Percentiles rank a stretch among this genome's conserved stretches.
Conservation (phyloP, 2,888 invertebrate genomes). For the Agriopis marginaria region DNA sequence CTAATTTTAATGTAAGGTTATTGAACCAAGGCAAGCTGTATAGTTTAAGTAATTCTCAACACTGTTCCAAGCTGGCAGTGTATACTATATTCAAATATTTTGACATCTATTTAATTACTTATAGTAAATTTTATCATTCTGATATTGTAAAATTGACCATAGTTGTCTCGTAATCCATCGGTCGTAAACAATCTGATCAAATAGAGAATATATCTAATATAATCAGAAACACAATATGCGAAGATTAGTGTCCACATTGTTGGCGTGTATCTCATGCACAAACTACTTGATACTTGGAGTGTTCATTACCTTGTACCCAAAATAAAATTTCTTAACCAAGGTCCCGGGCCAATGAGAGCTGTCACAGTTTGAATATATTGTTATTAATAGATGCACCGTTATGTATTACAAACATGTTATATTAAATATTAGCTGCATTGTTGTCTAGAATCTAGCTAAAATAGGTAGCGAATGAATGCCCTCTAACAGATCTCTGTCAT, state of each 20-base stretch:
- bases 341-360: slow-evolving; percentile 12
- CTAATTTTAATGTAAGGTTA: too few species aligned
- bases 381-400: slow-evolving; percentile 30
- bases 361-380: slow-evolving; percentile 38
- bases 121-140: background rate
- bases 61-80: background rate
- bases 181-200: too few species aligned
- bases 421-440: slow-evolving; percentile 24
- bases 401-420: slow-evolving; percentile 24
- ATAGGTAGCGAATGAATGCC: slow-evolving; percentile 45
- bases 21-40: too few species aligned
- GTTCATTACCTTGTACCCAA: slow-evolving; percentile 26
- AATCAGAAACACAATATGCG: too few species aligned
- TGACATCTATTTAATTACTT: background rate
- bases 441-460: slow-evolving; percentile 40
- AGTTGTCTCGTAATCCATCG: too few species aligned
- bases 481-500: slow-evolving; percentile 17
- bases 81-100: background rate
- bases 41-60: too few species aligned
- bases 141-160: background rate
- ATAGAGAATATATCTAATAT: too few species aligned
- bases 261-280: background rate
- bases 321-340: slow-evolving; percentile 19
- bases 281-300: slow-evolving; percentile 6
- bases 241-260: background rate